Evolutionary conservation across 2,113 vertebrate genomes (phyloP).

Genomic region (Cercopithecus mona): DNA sequence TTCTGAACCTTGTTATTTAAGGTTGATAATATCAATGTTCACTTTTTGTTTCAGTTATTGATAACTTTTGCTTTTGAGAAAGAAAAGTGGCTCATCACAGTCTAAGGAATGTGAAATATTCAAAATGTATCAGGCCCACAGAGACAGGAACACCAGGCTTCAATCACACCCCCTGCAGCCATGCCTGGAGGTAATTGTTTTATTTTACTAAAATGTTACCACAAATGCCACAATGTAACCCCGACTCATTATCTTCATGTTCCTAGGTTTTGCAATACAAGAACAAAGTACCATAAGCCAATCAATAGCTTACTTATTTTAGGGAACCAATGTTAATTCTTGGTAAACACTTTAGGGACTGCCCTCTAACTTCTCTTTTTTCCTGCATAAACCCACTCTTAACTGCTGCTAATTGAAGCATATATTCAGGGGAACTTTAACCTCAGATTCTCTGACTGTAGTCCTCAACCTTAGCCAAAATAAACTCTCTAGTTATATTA

Average conservation of each 20-base stretch:
- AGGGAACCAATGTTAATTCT: background rate
- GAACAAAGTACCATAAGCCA: background rate
- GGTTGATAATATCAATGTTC: background rate
- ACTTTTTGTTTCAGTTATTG: background rate
- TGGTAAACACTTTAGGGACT: background rate
- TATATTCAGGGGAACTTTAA: background rate
- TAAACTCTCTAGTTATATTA: background rate
- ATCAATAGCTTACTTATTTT: background rate
- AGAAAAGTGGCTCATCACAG: background rate
- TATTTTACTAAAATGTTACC: background rate
- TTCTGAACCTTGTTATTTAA: background rate
- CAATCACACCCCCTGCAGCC: background rate
- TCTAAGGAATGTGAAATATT: background rate
- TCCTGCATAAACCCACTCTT: background rate
- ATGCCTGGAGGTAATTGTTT: background rate
- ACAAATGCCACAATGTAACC: background rate
- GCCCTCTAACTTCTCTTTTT: background rate
- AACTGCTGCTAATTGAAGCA: background rate
- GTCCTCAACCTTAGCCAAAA: background rate
- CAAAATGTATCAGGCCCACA: background rate
- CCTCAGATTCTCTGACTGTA: background rate
- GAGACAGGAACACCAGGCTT: background rate
- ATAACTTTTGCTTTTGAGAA: background rate
- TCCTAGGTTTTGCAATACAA: background rate
- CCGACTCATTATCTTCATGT: background rate